These are phyloP conservation scores for Unio pictorum DNA, from an alignment of 2,888 invertebrate species.

Conservation along the genomic window DNA sequence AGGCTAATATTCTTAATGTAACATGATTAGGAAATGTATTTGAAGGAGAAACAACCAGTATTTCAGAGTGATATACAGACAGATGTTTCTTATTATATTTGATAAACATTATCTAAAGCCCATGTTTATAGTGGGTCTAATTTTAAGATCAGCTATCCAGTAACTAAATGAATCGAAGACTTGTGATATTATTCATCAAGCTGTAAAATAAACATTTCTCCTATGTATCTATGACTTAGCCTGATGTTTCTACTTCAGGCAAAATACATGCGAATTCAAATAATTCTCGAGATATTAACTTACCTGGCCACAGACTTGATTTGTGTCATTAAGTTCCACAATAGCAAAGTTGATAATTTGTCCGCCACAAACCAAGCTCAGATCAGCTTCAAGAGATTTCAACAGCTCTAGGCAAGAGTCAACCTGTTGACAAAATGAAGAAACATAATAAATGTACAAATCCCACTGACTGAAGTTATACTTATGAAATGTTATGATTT, in stretches of 20 bases:
- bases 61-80: no score
- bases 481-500: no score
- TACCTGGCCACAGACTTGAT: neutral
- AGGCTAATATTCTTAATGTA: no score
- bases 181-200: no score
- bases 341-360: slow-evolving; percentile 26
- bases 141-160: neutral
- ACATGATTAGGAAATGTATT: no score
- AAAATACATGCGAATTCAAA: neutral
- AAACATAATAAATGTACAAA: neutral
- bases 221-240: no score
- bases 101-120: no score
- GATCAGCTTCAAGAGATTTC: slow-evolving; percentile 29
- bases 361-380: slow-evolving; percentile 28
- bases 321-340: slow-evolving; percentile 28
- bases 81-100: no score
- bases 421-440: slow-evolving; percentile 24
- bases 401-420: slow-evolving; percentile 45
- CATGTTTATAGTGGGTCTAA: neutral
- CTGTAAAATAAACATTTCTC: no score
- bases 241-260: no score
- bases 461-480: no score
- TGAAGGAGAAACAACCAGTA: no score
- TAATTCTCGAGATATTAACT: neutral
- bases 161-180: neutral